A percentile compares a stretch with the other conserved stretches of the same genome.
phyloP scores from a whole-genome alignment of 2,888 invertebrate genomes.

The Argyra leucocephala region DNA sequence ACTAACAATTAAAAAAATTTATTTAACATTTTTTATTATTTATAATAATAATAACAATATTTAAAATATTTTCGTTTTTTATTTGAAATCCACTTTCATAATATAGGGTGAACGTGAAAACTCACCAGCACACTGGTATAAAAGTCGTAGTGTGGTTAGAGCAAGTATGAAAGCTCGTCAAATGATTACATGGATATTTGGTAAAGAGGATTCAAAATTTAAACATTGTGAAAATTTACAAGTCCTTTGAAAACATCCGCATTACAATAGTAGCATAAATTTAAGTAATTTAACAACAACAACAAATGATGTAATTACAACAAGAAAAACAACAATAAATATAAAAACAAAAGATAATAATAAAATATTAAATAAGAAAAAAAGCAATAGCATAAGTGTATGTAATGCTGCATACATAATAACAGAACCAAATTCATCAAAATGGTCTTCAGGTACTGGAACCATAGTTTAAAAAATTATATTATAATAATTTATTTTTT shows the following conservation, averaged over 20 bases:
- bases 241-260: slow-evolving; percentile 55
- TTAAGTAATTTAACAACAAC: neutral
- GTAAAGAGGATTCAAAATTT: slow-evolving; percentile 83
- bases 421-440: slow-evolving; percentile 8
- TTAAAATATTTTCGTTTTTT: too few species aligned
- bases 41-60: too few species aligned
- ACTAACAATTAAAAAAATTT: too few species aligned
- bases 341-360: neutral
- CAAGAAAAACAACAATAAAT: neutral
- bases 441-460: neutral
- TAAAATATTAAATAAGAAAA: neutral
- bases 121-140: slow-evolving; percentile 70
- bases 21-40: too few species aligned
- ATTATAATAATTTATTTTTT: too few species aligned
- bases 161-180: slow-evolving; percentile 85
- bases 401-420: slow-evolving; percentile 5
- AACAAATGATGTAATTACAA: neutral
- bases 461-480: neutral
- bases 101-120: slow-evolving; percentile 43
- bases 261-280: neutral
- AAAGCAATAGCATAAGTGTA: slow-evolving; percentile 1
- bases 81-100: too few species aligned
- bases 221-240: slow-evolving; percentile 85
- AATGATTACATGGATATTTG: slow-evolving; percentile 85
- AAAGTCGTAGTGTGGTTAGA: slow-evolving; percentile 70